Evolutionary conservation across 1,140 invertebrate genomes (phyloP), one percentile per base, ranked within the genome.

Genomic region (Araneus ventricosus): DNA sequence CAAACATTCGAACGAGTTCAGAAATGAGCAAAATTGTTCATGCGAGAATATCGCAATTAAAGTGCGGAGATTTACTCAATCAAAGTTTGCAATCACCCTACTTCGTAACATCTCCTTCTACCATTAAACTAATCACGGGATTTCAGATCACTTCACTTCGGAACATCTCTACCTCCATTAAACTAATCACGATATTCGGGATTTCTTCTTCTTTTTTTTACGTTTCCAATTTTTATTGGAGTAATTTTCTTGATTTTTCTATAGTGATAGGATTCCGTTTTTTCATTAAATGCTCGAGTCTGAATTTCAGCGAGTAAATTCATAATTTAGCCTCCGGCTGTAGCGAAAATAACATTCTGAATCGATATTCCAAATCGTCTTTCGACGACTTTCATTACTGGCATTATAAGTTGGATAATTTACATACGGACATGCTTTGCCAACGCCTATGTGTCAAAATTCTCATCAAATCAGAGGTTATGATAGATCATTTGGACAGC

Each of bases 21-120:
- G 87, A 88, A 88, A 88, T 88, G 87, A 88, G 87, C 61, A 88
- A 88, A 88, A 70, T 75, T 59, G 45, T 75, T 75, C 34, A 75
- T 75, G 34, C 87, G 63, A 24, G 87, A 75, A 88, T 70, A 88
- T 88, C 63, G 59, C 61, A 67, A 88, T 70, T 88, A 70, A 88
- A 88, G 63, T 75, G 59, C 14, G 61, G 63, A 88, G 63, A 88
- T 88, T 88, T 88, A 63, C 63, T 88, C 87, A 88, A 88, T 88
- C 87, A 88, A 88, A 88, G 61, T 67, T 88, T 59, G 87, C 41
- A 59, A 70, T 70, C 57, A 30, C n/a, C n/a, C 17, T n/a, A 24
- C 70, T 75, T 75, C 30, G n/a, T 86, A 59, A 86, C 27, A 61
- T 45, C 45, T 86, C 45, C 45, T 86, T 61, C 57, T 24, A 27